These are phyloP conservation scores for Trichonephila clavata DNA, from an alignment of 1,140 invertebrate genomes.

Conservation along the genomic window DNA sequence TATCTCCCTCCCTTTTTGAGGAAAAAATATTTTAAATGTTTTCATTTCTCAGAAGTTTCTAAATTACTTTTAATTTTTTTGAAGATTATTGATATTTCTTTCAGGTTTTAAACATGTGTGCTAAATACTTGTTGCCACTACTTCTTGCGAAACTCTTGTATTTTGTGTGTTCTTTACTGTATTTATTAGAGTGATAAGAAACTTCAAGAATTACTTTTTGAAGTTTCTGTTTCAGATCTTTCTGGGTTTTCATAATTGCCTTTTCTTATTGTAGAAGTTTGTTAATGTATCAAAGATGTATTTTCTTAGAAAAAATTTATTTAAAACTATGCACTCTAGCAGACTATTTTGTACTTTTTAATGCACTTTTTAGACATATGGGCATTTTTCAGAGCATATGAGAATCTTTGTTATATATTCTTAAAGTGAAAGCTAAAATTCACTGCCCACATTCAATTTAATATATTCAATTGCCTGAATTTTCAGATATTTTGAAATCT, in stretches of 20 bases:
- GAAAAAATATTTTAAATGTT: no score
- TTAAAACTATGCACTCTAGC: slow-evolving; percentile 32
- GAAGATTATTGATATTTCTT: no score
- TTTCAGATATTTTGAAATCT: not conserved
- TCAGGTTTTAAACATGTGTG: no score
- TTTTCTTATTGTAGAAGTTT: slow-evolving; percentile 38
- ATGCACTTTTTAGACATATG: slow-evolving; percentile 42
- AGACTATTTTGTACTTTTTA: slow-evolving; percentile 50
- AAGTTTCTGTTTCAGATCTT: not conserved
- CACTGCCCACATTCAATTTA: not conserved
- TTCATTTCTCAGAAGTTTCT: no score
- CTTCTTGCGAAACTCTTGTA: not conserved
- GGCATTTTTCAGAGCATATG: slow-evolving; percentile 14
- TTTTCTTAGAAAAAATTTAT: slow-evolving; percentile 47
- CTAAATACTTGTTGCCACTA: no score
- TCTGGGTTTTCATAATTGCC: not conserved
- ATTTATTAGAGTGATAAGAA: not conserved
- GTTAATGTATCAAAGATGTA: slow-evolving; percentile 56
- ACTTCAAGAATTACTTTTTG: not conserved
- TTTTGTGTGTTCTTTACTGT: not conserved
- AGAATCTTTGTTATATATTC: not conserved
- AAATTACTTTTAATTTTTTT: no score
- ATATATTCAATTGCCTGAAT: not conserved
- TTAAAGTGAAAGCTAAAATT: not conserved
- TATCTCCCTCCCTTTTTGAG: no score